phyloP scores from a whole-genome alignment of 2,888 invertebrate genomes.

The Priocnemis perturbator region DNA sequence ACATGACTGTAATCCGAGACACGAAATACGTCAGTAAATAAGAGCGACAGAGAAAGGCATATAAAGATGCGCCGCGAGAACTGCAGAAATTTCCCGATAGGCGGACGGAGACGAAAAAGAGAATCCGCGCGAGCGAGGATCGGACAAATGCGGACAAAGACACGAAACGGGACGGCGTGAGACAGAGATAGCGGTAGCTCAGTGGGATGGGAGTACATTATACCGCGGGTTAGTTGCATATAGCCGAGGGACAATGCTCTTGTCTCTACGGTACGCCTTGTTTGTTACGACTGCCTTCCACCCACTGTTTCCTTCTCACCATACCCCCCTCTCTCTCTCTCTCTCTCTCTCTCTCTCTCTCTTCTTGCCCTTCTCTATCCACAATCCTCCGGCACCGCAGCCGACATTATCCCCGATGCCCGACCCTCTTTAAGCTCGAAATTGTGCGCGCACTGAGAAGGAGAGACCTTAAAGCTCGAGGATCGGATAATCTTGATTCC shows the following conservation, averaged over 20 bases:
- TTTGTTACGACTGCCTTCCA: slow-evolving; percentile 54
- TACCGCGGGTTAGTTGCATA: slow-evolving; percentile 44
- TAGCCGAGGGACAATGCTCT: slow-evolving; percentile 54
- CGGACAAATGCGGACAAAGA: too few species aligned
- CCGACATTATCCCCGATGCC: slow-evolving; percentile 18
- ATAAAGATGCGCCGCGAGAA: too few species aligned
- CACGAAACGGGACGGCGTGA: background rate
- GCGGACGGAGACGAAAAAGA: too few species aligned
- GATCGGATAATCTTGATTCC: background rate
- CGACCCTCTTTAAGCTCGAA: slow-evolving; percentile 16
- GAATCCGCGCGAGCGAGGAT: too few species aligned
- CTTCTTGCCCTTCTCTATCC: slow-evolving; percentile 17
- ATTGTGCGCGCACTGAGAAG: background rate
- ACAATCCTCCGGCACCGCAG: slow-evolving; percentile 13
- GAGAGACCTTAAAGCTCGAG: background rate
- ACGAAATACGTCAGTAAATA: too few species aligned
- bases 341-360: slow-evolving; percentile 4
- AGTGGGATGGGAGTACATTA: slow-evolving; percentile 46
- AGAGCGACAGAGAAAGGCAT: too few species aligned
- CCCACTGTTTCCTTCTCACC: background rate
- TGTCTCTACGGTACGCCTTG: slow-evolving; percentile 59
- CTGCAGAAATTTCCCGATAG: too few species aligned
- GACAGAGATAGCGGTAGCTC: background rate
- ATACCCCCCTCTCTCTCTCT: background rate
- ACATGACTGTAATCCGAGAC: too few species aligned